phyloP scores from a whole-genome alignment of 2,888 invertebrate species.

The Nemurella pictetii region DNA sequence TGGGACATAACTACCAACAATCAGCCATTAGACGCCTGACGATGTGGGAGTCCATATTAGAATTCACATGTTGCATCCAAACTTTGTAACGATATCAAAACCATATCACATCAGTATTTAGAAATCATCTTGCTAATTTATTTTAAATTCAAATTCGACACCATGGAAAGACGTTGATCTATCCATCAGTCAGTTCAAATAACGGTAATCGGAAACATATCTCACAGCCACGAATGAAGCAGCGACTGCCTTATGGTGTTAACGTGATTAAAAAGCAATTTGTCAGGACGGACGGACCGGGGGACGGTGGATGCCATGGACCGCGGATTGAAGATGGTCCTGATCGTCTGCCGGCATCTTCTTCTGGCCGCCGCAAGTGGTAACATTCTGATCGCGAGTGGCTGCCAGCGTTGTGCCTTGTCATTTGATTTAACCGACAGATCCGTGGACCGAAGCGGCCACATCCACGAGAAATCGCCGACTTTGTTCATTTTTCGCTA shows the following conservation, averaged over 20 bases:
- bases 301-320: neutral
- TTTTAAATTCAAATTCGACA: conserved; percentile 14
- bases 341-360: too few relatives aligned
- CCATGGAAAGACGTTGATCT: neutral
- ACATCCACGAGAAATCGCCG: neutral
- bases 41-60: too few relatives aligned
- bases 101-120: too few relatives aligned
- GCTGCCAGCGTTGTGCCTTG: neutral
- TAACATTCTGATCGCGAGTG: neutral
- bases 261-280: conserved; percentile 6
- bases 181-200: neutral
- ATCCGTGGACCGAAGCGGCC: neutral
- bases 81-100: too few relatives aligned
- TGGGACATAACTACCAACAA: too few relatives aligned
- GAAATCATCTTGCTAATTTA: neutral
- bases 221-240: neutral
- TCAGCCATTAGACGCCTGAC: too few relatives aligned
- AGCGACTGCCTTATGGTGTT: conserved; percentile 5
- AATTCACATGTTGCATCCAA: too few relatives aligned
- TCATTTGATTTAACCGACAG: conserved; percentile 22
- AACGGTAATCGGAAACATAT: conserved; percentile 8
- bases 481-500: neutral
- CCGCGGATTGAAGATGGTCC: neutral
- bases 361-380: neutral
- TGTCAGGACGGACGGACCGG: neutral